Evolutionary conservation across 2,797 vertebrate genomes (phyloP).

Genomic region (Alosa sapidissima): DNA sequence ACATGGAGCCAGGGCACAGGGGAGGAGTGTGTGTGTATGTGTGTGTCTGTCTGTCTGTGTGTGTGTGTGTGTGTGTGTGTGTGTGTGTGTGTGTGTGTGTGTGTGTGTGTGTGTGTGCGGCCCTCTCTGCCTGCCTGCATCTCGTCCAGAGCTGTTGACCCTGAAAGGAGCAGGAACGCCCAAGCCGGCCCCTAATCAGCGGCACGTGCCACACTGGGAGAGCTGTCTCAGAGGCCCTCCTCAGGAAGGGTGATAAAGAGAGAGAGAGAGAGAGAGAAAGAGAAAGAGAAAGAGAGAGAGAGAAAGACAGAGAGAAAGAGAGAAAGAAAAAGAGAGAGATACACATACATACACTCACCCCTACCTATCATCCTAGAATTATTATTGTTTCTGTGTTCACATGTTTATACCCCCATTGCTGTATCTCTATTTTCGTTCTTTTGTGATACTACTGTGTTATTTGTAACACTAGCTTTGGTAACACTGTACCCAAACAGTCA

Average conservation of each 20-base stretch:
- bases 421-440: too few species aligned
- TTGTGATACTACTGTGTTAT: too few species aligned
- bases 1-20: conserved; percentile 55
- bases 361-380: too few species aligned
- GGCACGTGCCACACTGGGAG: conserved; percentile 62
- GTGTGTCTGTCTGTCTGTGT: conserved; percentile 32
- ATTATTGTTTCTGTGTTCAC: too few species aligned
- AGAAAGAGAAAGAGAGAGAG: background rate
- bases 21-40: conserved; percentile 29
- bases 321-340: background rate
- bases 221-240: background rate
- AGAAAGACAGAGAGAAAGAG: background rate
- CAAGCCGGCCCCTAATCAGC: conserved; percentile 63
- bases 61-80: conserved; percentile 30
- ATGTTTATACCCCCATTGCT: too few species aligned
- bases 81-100: background rate
- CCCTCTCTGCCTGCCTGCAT: conserved; percentile 48
- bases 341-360: background rate
- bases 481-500: too few species aligned
- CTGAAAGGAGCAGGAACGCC: conserved; percentile 63
- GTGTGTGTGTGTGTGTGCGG: conserved; percentile 28
- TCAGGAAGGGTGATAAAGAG: background rate
- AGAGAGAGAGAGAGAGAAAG: background rate
- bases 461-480: too few species aligned
- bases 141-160: conserved; percentile 72